Evolutionary conservation across 1,140 invertebrate species (phyloP), one percentile per base, ranked within the genome.

Genomic region (Pygmarrhopalites habei): DNA sequence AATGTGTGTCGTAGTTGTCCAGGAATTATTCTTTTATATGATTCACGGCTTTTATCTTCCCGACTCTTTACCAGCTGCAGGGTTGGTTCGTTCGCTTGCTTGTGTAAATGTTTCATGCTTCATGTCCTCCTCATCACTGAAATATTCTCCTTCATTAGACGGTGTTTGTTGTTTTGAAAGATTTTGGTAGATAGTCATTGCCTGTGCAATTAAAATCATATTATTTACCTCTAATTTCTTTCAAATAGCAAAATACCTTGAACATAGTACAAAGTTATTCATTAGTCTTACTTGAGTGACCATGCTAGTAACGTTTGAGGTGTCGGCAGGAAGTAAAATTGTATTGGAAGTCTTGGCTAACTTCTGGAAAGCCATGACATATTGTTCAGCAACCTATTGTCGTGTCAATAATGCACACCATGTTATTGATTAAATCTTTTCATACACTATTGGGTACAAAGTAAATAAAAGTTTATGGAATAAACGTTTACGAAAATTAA

Each of bases 311-410:
- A 95, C 83, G 78, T 99, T 92, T 10, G 86, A 85, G 12, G 87
- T 84, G 78, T 98, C 95, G 3, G 86, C 82, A 1, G 96, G 95
- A 46, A 99, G 75, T 67, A 99, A 90, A 25, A 99, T 76, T 0
- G 95, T 99, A 76, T 98, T 99, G 70, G 86, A 91, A 32, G 86
- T 86, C 76, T 92, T 89, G 0, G 95, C 95, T 56, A 99, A 75
- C 72, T 95, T 88, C 72, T 90, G 82, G 77, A 98, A 98, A 15
- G 95, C 95, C 28, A 81, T 76, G 41, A 99, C 89, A 75, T 99
- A 99, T 72, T 96, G 90, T 73, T 98, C 93, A 1, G 95, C 95
- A 62, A n/a, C n/a, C n/a, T n/a, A n/a, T n/a, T n/a, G n/a, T n/a
- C n/a, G n/a, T n/a, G n/a, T n/a, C n/a, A n/a, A n/a, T n/a, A n/a